Percentiles rank a stretch among this genome's conserved stretches.
These are phyloP conservation scores for Prunella himalayana DNA, from an alignment of 2,113 vertebrate genomes.

Conservation along the genomic window DNA sequence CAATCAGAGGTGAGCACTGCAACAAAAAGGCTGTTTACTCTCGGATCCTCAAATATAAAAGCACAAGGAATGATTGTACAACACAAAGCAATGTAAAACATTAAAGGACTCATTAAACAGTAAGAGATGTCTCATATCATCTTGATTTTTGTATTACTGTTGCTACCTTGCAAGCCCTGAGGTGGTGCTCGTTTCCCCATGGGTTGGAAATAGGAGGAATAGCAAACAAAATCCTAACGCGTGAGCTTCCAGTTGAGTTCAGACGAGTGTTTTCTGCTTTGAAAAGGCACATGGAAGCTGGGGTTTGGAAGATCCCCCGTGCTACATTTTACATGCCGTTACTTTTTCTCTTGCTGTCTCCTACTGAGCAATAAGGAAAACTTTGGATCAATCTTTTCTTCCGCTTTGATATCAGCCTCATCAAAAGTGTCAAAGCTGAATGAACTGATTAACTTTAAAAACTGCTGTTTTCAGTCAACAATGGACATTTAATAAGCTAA, in stretches of 20 bases:
- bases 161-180: conserved; percentile 76
- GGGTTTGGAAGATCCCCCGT: conserved; percentile 75
- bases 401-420: conserved; percentile 74
- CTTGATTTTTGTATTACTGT: conserved; percentile 78
- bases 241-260: conserved; percentile 66
- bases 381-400: conserved; percentile 71
- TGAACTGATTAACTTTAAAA: conserved; percentile 76
- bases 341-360: conserved; percentile 69
- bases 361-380: conserved; percentile 72
- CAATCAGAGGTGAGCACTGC: conserved; percentile 87
- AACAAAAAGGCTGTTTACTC: conserved; percentile 81
- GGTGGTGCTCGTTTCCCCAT: conserved; percentile 71
- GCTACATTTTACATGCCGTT: conserved; percentile 61
- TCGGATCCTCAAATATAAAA: conserved; percentile 84
- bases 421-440: conserved; percentile 72
- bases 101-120: conserved; percentile 81
- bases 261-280: conserved; percentile 64
- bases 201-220: conserved; percentile 72
- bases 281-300: conserved; percentile 64
- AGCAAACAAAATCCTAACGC: conserved; percentile 49
- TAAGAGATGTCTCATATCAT: conserved; percentile 78
- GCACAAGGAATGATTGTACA: conserved; percentile 81
- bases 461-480: conserved; percentile 75
- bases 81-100: conserved; percentile 80
- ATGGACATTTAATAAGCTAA: conserved; percentile 73